These are phyloP conservation scores for Guaruba guarouba DNA, from an alignment of 2,113 vertebrate species.

Conservation along the genomic window DNA sequence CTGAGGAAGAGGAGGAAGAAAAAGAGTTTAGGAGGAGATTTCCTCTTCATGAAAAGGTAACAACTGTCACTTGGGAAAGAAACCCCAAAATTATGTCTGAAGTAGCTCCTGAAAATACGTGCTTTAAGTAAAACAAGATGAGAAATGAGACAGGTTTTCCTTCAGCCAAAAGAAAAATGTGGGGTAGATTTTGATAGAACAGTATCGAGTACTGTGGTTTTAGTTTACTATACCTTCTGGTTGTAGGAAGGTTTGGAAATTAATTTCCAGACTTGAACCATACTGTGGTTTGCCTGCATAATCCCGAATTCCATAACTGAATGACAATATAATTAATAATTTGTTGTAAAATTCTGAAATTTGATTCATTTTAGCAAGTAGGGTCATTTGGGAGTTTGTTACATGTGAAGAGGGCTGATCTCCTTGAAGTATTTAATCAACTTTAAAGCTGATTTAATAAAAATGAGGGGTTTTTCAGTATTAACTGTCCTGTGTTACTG, in stretches of 20 bases:
- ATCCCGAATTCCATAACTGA: background rate
- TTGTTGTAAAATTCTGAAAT: background rate
- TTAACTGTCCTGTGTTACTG: background rate
- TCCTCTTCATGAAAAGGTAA: conserved; percentile 86
- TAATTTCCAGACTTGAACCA: background rate
- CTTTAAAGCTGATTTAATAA: background rate
- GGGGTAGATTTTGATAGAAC: background rate
- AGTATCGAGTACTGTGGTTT: background rate
- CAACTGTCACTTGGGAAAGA: background rate
- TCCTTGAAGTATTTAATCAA: background rate
- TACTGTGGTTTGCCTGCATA: background rate
- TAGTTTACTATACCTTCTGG: background rate
- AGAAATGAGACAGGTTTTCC: background rate
- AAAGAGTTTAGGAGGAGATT: conserved; percentile 85
- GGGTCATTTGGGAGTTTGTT: background rate
- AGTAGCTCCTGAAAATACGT: background rate
- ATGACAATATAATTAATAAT: background rate
- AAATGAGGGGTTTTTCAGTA: background rate
- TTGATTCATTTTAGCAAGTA: background rate
- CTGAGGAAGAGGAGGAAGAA: conserved; percentile 89
- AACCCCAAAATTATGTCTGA: background rate
- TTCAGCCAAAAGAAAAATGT: background rate
- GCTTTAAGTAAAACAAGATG: background rate
- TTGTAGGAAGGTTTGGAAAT: background rate
- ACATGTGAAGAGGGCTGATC: background rate